Conservation (phyloP, 2,888 invertebrate genomes). For the Eupithecia tripunctaria region DNA sequence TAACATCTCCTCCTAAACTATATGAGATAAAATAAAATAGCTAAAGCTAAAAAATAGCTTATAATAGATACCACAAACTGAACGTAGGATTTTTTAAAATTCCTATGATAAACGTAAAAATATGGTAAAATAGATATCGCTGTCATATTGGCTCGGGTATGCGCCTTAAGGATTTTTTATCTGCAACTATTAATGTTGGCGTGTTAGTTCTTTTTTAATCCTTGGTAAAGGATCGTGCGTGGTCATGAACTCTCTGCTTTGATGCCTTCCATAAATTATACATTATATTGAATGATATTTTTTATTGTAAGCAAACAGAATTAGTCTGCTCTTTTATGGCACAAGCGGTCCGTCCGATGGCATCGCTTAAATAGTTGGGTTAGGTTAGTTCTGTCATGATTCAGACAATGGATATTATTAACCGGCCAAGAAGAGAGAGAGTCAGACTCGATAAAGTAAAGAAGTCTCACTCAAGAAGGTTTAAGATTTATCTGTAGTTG, state of each 20-base stretch:
- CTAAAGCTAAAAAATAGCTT: too few species aligned
- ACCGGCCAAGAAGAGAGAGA: background rate
- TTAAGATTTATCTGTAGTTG: conserved; percentile 66
- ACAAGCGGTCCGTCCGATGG: background rate
- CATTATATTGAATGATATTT: too few species aligned
- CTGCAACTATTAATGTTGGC: background rate
- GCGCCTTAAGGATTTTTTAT: too few species aligned
- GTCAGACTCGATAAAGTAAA: too few species aligned
- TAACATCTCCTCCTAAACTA: too few species aligned
- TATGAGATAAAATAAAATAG: too few species aligned
- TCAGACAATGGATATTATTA: background rate
- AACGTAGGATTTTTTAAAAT: too few species aligned
- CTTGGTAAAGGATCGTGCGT: background rate
- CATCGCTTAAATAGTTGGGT: background rate
- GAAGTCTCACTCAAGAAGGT: background rate
- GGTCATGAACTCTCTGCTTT: background rate
- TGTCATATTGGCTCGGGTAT: too few species aligned
- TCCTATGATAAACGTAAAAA: too few species aligned
- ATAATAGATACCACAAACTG: too few species aligned
- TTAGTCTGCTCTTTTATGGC: background rate
- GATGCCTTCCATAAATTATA: too few species aligned
- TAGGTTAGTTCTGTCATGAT: background rate
- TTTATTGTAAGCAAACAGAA: background rate
- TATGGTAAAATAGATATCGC: too few species aligned
- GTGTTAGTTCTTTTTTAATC: background rate